A percentile compares a stretch with the other conserved stretches of the same genome.
These are phyloP conservation scores for Hippoglossus stenolepis DNA, from an alignment of 2,113 vertebrate species.

Conservation along the genomic window DNA sequence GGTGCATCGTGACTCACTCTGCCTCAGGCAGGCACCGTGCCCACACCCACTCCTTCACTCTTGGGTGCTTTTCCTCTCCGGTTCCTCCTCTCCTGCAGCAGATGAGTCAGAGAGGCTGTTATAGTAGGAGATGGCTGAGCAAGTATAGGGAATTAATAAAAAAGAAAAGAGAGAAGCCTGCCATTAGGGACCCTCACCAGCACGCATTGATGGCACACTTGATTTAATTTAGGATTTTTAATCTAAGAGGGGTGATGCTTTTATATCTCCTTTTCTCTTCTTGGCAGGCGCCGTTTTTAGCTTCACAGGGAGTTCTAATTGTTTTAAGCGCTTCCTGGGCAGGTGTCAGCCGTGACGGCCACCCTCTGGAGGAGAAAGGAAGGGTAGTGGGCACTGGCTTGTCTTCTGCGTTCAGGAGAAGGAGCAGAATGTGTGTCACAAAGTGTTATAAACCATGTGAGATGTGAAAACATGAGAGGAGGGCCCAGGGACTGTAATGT, in stretches of 20 bases:
- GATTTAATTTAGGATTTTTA: constrained; percentile 69
- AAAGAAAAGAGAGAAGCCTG: constrained; percentile 55
- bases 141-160: constrained; percentile 66
- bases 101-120: constrained; percentile 78
- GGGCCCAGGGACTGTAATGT: constrained; percentile 33
- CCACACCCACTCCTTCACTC: constrained; percentile 58
- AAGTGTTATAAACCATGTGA: constrained; percentile 42
- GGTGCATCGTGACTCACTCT: constrained; percentile 76
- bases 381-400: constrained; percentile 31
- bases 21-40: constrained; percentile 56
- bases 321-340: constrained; percentile 74
- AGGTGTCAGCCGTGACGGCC: constrained; percentile 65
- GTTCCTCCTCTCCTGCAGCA: constrained; percentile 61
- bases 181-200: constrained; percentile 65
- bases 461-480: constrained; percentile 19
- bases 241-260: constrained; percentile 64
- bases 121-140: constrained; percentile 61
- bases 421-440: constrained; percentile 35
- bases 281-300: constrained; percentile 55
- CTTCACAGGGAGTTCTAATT: constrained; percentile 68
- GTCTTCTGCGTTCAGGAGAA: constrained; percentile 27
- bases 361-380: constrained; percentile 42
- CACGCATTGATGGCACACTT: constrained; percentile 62
- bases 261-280: constrained; percentile 54
- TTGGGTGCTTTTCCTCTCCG: constrained; percentile 56